phyloP scores from a whole-genome alignment of 2,888 invertebrate genomes.

The Cyrtodaria siliqua region DNA sequence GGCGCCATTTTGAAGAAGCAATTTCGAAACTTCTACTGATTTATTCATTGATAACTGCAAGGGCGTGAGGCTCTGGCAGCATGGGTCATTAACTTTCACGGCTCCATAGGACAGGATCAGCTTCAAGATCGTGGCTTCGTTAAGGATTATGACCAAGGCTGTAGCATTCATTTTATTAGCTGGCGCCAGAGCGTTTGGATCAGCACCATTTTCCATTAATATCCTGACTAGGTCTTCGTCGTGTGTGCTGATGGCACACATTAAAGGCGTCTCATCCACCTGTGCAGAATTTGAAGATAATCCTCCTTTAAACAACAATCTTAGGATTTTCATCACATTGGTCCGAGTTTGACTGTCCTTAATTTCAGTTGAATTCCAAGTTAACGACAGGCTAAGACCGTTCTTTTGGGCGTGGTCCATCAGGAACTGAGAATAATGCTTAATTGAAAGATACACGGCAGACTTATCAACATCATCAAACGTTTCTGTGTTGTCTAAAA shows the following conservation, averaged over 20 bases:
- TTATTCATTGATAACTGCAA: constrained; percentile 71
- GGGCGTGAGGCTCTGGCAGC: constrained; percentile 65
- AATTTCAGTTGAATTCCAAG: constrained; percentile 48
- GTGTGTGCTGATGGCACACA: constrained; percentile 64
- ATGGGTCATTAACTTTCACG: constrained; percentile 57
- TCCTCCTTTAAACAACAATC: constrained; percentile 51
- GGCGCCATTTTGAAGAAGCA: constrained; percentile 69
- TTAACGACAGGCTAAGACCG: constrained; percentile 30
- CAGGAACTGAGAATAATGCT: constrained; percentile 45
- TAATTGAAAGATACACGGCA: constrained; percentile 46
- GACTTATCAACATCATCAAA: neutral
- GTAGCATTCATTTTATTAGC: constrained; percentile 64
- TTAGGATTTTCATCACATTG: constrained; percentile 43
- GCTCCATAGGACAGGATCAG: constrained; percentile 63
- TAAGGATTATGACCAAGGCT: constrained; percentile 67
- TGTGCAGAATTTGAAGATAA: constrained; percentile 34
- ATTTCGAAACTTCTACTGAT: constrained; percentile 61
- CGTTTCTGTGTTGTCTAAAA: no score
- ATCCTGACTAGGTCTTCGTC: constrained; percentile 59
- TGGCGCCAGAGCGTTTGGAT: constrained; percentile 54
- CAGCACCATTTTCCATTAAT: constrained; percentile 68
- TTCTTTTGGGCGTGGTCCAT: constrained; percentile 17
- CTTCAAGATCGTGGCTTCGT: constrained; percentile 65
- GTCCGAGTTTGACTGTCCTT: constrained; percentile 18
- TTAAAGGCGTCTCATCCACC: constrained; percentile 55